phyloP scores from a whole-genome alignment of 2,797 vertebrate species.

The Cirrhinus mrigala region DNA sequence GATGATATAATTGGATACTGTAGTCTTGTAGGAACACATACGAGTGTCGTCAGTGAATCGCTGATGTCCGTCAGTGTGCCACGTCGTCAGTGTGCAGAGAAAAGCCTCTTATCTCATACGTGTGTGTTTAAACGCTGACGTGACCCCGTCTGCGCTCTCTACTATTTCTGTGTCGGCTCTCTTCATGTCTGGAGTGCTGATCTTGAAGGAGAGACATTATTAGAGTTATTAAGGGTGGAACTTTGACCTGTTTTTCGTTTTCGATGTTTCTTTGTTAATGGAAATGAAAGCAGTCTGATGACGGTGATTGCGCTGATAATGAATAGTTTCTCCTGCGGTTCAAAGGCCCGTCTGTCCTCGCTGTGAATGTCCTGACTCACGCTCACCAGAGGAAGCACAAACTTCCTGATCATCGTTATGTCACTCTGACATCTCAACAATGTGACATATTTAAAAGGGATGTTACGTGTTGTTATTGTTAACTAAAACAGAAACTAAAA shows the following conservation, averaged over 20 bases:
- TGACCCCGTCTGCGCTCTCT: not conserved
- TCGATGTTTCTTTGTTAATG: not conserved
- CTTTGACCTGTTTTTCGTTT: not conserved
- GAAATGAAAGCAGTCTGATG: not conserved
- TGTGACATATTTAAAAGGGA: not conserved
- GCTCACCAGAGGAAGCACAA: not conserved
- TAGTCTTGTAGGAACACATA: not conserved
- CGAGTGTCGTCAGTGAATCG: not conserved
- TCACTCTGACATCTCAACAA: not conserved
- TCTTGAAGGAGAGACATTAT: not conserved
- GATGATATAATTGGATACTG: not conserved
- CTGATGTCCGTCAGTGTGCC: not conserved
- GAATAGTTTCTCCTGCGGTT: not conserved
- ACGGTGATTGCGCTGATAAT: not conserved
- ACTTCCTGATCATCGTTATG: not conserved
- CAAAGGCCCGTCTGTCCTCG: not conserved
- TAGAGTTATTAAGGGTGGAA: not conserved
- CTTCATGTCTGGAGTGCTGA: not conserved
- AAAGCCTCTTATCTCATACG: slow-evolving; percentile 1
- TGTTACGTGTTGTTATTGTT: not conserved
- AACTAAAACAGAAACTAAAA: too few relatives aligned
- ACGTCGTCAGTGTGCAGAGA: not conserved
- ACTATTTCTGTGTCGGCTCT: not conserved
- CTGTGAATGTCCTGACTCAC: not conserved
- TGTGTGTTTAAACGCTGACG: not conserved